Base-by-base conservation (phyloP, 2,888 invertebrate species). In the Amiota mariae region DNA sequence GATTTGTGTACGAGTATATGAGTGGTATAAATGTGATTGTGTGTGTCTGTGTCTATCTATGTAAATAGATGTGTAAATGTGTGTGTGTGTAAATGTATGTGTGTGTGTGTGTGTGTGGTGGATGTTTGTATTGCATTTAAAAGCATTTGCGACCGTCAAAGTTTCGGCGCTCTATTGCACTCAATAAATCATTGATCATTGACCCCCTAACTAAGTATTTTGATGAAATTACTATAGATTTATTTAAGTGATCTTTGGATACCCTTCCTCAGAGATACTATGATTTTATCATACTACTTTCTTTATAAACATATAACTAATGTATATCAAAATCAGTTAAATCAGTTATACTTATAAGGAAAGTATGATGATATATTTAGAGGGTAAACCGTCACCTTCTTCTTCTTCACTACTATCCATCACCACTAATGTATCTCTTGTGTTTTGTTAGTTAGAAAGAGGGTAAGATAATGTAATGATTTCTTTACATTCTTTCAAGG, bases 141-240 rank as follows among this genome's bases (percentile, higher is more conserved):
- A 63, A 63, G 46, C 63, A 63, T 63, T 63, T 63, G 63, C 63
- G 63, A 63, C 36, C 46, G 11, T 36, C n/a, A 13, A 11, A 15
- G 18, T 59, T 18, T 59, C 3, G 54, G 8, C 54, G 54, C 4
- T n/a, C 8, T 36, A 36, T 51, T n/a, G 54, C 54, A 51, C 54
- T n/a, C 2, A 51, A 12, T 51, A 51, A 51, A 51, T 8, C 13
- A 12, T 51, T 51, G 12, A n/a, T n/a, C 54, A 51, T n/a, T n/a
- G n/a, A 51, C 54, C 54, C 11, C 36, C 36, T 36, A 36, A 36
- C 36, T 36, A 36, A 4, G 36, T 36, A 24, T 24, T 3, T 24
- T 24, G 3, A 24, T 24, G 24, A 24, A 3, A 24, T 3, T 24
- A 24, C 24, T 24, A 36, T 36, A 36, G 36, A 36, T n/a, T n/a